Percentiles rank a stretch among this genome's conserved stretches.
phyloP scores from a whole-genome alignment of 2,113 vertebrate genomes.

The Typhlomys cinereus region DNA sequence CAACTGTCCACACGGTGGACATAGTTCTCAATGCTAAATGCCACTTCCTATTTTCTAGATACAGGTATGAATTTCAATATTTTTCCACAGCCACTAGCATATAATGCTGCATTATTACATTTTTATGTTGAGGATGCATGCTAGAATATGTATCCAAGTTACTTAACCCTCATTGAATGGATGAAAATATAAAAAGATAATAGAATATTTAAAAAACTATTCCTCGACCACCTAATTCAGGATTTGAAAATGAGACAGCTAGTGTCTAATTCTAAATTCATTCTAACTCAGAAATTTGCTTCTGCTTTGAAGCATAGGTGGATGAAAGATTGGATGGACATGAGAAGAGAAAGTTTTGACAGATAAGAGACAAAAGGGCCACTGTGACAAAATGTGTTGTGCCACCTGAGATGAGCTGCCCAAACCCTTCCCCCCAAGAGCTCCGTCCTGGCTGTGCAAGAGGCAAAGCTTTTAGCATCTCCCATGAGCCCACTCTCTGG shows the following conservation, averaged over 20 bases:
- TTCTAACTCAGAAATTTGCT: slow-evolving; percentile 8
- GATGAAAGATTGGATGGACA: slow-evolving; percentile 35
- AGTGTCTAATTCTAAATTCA: not conserved
- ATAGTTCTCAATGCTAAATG: not conserved
- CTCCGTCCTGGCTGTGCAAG: not conserved
- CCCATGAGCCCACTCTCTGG: slow-evolving; percentile 23
- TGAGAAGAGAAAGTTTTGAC: slow-evolving; percentile 1
- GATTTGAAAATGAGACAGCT: not conserved
- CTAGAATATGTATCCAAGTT: too few species aligned
- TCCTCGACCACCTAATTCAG: slow-evolving; percentile 23
- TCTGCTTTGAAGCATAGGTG: slow-evolving; percentile 37
- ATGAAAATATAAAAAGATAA: too few species aligned
- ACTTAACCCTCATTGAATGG: too few species aligned
- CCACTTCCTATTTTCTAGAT: not conserved
- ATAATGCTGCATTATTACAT: too few species aligned
- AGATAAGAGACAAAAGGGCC: not conserved
- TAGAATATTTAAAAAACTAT: too few species aligned
- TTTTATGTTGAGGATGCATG: too few species aligned
- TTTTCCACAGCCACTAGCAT: slow-evolving; percentile 6
- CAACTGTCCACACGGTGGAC: not conserved
- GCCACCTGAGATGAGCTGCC: slow-evolving; percentile 52
- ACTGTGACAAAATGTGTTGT: slow-evolving; percentile 60
- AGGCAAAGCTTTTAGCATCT: slow-evolving; percentile 20
- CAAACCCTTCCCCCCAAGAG: slow-evolving; percentile 29
- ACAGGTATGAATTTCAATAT: not conserved